Evolutionary conservation across 2,888 invertebrate species (phyloP), one percentile per base, ranked within the genome.

Genomic region (Criorhina ranunculi): DNA sequence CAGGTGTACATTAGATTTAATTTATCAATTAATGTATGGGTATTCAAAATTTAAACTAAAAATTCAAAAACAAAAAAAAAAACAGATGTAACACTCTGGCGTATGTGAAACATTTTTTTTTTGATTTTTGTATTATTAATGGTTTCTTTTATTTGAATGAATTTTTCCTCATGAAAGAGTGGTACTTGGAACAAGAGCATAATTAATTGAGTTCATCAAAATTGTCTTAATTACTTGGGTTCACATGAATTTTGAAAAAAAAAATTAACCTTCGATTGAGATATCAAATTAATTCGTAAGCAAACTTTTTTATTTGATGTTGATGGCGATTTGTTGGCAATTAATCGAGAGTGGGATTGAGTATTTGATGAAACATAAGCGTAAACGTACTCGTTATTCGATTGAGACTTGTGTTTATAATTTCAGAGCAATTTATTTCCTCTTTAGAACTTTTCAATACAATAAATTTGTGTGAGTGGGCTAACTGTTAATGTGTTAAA

Each of bases 121-220:
- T 31, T 55, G n/a, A n/a, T 55, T 24, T 51, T n/a, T 12, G 7
- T 24, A 42, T 9, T 1, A 44, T 24, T 29, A 8, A 19, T 46
- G 46, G 44, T 24, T 5, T 40, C n/a, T n/a, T 37, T 70, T 78
- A 53, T 3, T 35, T 49, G 15, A 72, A 66, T 80, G 57, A 53
- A 64, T 60, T 40, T 37, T 11, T 12, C 3, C 31, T 37, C 9
- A 9, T 35, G 19, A 15, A 11, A 31, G 35, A 24, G 42, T 12
- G 24, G 46, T n/a, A 75, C 64, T 64, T 64, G 15, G 24, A 59
- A 59, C 17, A 44, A 49, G n/a, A n/a, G 12, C 9, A 51, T 40
- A 69, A 81, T 76, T 51, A 64, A 81, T 76, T 70, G 64, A 76
- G 33, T 55, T 19, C 44, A 76, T 64, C 57, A 64, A 76, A 59